Evolutionary conservation across 1,140 invertebrate species (phyloP).

Genomic region (Trypoxylus dichotomus): DNA sequence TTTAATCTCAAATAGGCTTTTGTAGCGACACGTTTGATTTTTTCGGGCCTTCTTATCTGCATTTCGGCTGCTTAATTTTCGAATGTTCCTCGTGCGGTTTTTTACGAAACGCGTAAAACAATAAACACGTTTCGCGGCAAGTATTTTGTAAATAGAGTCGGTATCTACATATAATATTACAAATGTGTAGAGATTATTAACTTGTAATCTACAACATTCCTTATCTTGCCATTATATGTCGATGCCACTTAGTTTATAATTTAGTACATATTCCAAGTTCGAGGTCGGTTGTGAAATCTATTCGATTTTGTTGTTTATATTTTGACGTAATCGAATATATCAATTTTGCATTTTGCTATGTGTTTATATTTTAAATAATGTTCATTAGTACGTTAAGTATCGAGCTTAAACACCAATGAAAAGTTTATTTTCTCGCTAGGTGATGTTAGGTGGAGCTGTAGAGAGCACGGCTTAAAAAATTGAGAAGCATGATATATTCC

Average conservation of each 20-base stretch:
- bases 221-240: background rate
- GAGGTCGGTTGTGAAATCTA: background rate
- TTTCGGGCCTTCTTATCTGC: background rate
- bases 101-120: background rate
- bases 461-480: no score
- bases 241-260: conserved; percentile 3
- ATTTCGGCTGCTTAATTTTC: background rate
- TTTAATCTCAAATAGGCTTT: no score
- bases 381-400: no score
- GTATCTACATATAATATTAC: background rate
- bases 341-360: background rate
- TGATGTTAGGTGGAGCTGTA: no score
- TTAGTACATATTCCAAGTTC: conserved; percentile 11
- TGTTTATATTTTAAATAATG: no score
- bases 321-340: background rate
- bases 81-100: background rate
- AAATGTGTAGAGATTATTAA: background rate
- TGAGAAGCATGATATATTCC: no score
- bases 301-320: background rate
- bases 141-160: background rate
- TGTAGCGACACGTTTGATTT: no score
- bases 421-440: no score
- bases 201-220: background rate
- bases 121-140: background rate
- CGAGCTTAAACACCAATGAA: no score